phyloP scores from a whole-genome alignment of 2,797 vertebrate species.

The Fistularia tabacaria region DNA sequence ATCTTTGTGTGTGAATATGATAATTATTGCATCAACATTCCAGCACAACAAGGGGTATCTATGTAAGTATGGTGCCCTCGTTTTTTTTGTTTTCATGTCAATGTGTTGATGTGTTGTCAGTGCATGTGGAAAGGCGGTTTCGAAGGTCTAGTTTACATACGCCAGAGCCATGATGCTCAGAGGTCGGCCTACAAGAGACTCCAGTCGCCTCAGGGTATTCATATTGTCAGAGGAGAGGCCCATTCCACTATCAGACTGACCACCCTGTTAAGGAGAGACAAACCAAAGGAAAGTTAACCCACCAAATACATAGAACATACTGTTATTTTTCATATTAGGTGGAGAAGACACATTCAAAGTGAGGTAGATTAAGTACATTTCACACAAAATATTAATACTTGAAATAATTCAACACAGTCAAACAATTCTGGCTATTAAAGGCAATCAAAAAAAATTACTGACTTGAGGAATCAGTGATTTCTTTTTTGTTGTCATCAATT shows the following conservation, averaged over 20 bases:
- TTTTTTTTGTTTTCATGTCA: conserved; percentile 9
- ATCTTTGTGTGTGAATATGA: conserved; percentile 40
- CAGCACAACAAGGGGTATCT: conserved; percentile 62
- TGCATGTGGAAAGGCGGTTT: conserved; percentile 1
- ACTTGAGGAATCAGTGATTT: too few species aligned
- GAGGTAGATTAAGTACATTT: too few species aligned
- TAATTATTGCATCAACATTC: conserved; percentile 69
- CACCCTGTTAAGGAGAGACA: conserved; percentile 65
- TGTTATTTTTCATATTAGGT: too few species aligned
- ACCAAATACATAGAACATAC: too few species aligned
- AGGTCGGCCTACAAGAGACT: conserved; percentile 81
- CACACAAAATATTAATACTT: too few species aligned
- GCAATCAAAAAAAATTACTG: too few species aligned
- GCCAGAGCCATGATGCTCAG: conserved; percentile 88
- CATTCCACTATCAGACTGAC: conserved; percentile 87
- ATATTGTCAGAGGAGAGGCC: conserved; percentile 84
- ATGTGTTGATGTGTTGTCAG: conserved; percentile 25
- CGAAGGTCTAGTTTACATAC: conserved; percentile 73
- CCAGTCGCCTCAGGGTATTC: conserved; percentile 81
- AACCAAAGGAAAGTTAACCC: too few species aligned
- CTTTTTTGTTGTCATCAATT: too few species aligned
- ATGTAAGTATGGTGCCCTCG: conserved; percentile 43
- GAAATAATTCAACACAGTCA: too few species aligned
- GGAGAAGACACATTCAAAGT: too few species aligned
- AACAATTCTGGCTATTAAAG: too few species aligned